Evolutionary conservation across 2,888 invertebrate species (phyloP).

Genomic region (Thysanoteuthis rhombus): DNA sequence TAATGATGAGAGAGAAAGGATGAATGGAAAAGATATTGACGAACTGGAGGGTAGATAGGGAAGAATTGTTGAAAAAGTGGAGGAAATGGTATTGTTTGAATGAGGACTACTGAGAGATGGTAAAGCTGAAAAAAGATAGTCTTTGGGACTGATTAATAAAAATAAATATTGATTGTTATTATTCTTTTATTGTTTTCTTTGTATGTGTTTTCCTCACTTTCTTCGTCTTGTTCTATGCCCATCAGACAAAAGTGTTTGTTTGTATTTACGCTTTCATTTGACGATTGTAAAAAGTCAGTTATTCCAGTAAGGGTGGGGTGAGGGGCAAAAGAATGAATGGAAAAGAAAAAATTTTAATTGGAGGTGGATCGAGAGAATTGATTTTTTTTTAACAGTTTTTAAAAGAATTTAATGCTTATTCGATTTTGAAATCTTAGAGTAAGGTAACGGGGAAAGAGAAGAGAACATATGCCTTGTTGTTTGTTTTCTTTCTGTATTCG

Average conservation of each 20-base stretch:
- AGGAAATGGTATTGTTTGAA: background rate
- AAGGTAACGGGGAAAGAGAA: background rate
- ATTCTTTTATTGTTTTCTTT: too few relatives aligned
- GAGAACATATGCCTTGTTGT: too few relatives aligned
- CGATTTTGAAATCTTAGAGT: background rate
- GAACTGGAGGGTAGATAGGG: background rate
- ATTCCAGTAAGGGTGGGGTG: background rate
- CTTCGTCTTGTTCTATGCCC: background rate
- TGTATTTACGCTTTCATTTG: background rate
- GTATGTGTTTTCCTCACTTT: background rate
- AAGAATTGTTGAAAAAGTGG: background rate
- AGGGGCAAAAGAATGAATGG: background rate
- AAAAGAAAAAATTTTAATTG: background rate
- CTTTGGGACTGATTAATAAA: conserved; percentile 12
- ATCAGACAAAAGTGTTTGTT: background rate
- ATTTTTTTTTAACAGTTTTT: background rate
- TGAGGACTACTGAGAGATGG: background rate
- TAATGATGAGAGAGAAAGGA: background rate
- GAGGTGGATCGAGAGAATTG: background rate
- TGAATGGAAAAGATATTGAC: background rate
- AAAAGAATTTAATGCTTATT: background rate
- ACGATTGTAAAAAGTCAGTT: background rate
- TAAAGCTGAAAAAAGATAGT: background rate
- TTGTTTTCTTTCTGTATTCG: background rate
- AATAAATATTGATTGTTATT: background rate